Base-by-base conservation (phyloP, 1,140 invertebrate species). In the Pogonognathellus flavescens region DNA sequence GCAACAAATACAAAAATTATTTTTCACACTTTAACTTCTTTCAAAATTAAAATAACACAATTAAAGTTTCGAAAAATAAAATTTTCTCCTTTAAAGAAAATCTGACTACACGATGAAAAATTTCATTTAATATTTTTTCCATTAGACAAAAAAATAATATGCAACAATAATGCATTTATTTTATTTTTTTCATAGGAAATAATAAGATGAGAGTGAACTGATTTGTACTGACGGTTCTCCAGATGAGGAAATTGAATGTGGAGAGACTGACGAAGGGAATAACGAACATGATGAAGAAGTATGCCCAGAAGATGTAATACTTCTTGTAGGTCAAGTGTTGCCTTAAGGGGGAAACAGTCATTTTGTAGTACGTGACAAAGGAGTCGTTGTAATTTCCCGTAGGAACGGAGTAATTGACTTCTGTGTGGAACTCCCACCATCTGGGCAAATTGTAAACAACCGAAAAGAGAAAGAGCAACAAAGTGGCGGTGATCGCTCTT, bases 201-300 rank as follows among this genome's bases (percentile, higher is more conserved):
- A 13, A 53, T 53, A 53, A 13, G 13, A 13, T 53, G 13, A 8
- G n/a, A n/a, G n/a, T n/a, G n/a, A 8, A 53, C 52, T 7, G 13
- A 53, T 13, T n/a, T 18, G 7, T 41, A 59, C 84, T 82, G 6
- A 90, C 89, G 80, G 89, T 84, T 31, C 62, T 62, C 85, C 92
- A 92, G n/a, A 93, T 92, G 88, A 91, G 90, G n/a, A 89, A 89
- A 88, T 93, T 93, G 60, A 93, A 90, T 11, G 91, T 88, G 9
- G 90, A 89, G 16, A 93, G 89, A 8, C 91, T 89, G 16, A 89
- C 86, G 49, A 93, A 90, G 0, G 92, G 92, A 66, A 93, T 90
- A 60, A 92, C 89, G 88, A 92, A 92, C 91, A 93, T 92, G 8
- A 93, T 88, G 4, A 92, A 84, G 3, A 92, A 89, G 87, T 93